These are phyloP conservation scores for Oreochromis aureus DNA, from an alignment of 2,113 vertebrate genomes.

Conservation along the genomic window DNA sequence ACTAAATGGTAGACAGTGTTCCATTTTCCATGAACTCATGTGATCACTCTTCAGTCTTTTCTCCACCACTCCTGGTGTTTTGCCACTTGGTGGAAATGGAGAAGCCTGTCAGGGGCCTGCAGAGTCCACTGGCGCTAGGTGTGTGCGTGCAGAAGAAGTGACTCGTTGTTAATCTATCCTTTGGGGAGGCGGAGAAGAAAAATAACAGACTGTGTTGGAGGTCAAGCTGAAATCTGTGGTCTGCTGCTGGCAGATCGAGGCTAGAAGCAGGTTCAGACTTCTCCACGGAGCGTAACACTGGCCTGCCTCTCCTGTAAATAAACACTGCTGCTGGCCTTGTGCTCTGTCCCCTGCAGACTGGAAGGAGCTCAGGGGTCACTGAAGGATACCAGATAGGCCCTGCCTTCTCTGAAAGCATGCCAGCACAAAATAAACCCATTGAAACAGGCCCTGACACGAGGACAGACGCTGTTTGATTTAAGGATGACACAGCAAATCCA, in stretches of 20 bases:
- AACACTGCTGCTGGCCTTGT: slow-evolving; percentile 5
- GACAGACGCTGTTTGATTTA: neutral
- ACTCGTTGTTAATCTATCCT: slow-evolving; percentile 41
- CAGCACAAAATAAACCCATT: neutral
- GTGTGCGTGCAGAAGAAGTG: neutral
- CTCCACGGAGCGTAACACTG: neutral
- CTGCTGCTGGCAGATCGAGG: neutral
- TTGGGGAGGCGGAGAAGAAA: slow-evolving; percentile 5
- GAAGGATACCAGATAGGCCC: slow-evolving; percentile 1
- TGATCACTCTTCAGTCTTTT: slow-evolving; percentile 21
- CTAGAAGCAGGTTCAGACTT: slow-evolving; percentile 11
- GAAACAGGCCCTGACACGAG: neutral
- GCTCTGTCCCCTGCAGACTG: neutral
- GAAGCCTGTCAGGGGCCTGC: slow-evolving; percentile 18
- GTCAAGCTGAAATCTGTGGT: slow-evolving; percentile 16
- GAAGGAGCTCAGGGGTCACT: neutral
- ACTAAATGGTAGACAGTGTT: slow-evolving; percentile 57
- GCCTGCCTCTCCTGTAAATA: slow-evolving; percentile 42
- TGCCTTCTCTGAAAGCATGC: neutral
- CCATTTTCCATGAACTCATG: slow-evolving; percentile 69
- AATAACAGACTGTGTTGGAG: slow-evolving; percentile 31
- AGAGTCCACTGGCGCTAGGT: neutral
- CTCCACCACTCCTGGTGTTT: neutral
- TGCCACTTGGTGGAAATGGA: slow-evolving; percentile 27
- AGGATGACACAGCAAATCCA: slow-evolving; percentile 39